Evolutionary conservation across 2,113 vertebrate species (phyloP), one percentile per base, ranked within the genome.

Genomic region (Acanthisitta chloris): DNA sequence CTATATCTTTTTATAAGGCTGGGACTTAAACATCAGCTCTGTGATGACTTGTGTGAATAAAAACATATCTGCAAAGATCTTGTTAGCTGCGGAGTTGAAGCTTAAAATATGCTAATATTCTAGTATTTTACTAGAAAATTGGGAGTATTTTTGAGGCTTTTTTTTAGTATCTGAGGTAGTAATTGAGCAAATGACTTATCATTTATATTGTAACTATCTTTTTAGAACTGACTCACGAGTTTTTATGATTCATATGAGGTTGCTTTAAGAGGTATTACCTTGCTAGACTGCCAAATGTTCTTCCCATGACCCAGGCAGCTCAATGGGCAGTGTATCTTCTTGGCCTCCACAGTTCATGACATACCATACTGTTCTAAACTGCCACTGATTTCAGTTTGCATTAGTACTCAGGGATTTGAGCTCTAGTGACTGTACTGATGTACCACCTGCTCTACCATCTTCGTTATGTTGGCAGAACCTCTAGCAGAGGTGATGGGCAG

Each of bases 61-160:
- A 80, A 83, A 45, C 17, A 2, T 71, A 36, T 51, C 57, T 86
- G 42, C 8, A 15, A 76, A 64, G 25, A 29, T 62, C 49, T 66
- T 45, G 61, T 62, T 86, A 77, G 24, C 40, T 54, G 54, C 81
- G 67, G 61, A 71, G 28, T 17, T 76, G 45, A 72, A 84, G 31
- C 51, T 92, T 74, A 78, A 57, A 84, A 87, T 84, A 86, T 7
- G 5, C 34, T 86, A 49, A 90, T 80, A 64, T 52, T 81, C 62
- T 70, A 87, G 66, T 91, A 54, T 93, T 90, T 79, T 82, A 85
- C 64, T 78, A 83, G 82, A 81, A 90, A 90, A 67, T 26, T 24
- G 23, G 51, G 55, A 92, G 64, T 86, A n/a, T 94, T 95, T 88
- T 88, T 64, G 43, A 73, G 43, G 29, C 19, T 48, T 40, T 70